These are phyloP conservation scores for Muscicapa striata DNA, from an alignment of 2,797 vertebrate species.

Conservation along the genomic window DNA sequence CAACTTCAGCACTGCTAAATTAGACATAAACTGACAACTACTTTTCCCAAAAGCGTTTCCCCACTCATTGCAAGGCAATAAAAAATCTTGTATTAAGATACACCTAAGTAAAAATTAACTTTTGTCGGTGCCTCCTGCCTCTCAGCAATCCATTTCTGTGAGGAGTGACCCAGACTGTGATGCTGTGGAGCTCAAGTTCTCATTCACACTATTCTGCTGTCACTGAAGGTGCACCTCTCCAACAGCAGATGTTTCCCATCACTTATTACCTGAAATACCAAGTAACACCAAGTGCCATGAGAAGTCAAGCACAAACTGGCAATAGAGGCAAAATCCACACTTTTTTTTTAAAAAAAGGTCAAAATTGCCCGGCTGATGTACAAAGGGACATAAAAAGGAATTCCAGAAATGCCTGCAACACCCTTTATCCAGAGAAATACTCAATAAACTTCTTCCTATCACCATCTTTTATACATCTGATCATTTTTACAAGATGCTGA, in stretches of 20 bases:
- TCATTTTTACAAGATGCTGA: not conserved
- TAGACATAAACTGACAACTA: not conserved
- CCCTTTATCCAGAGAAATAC: not conserved
- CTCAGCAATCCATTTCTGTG: not conserved
- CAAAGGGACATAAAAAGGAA: not conserved
- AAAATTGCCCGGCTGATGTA: not conserved
- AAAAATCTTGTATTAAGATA: not conserved
- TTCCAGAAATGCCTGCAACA: constrained; percentile 28
- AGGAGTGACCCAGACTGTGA: not conserved
- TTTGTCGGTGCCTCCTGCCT: not conserved
- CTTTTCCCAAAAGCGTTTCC: not conserved
- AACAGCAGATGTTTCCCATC: not conserved
- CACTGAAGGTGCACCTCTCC: not conserved
- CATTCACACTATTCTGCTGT: not conserved
- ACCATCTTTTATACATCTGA: not conserved
- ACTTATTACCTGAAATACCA: not conserved
- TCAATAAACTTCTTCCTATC: not conserved
- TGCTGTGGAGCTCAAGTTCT: not conserved
- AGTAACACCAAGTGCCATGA: not conserved
- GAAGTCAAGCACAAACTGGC: not conserved
- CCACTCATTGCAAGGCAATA: not conserved
- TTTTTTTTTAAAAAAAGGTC: not conserved
- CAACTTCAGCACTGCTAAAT: not conserved
- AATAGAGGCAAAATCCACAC: not conserved
- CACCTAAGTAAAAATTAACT: not conserved